These are phyloP conservation scores for Luperina testacea DNA, from an alignment of 2,888 invertebrate genomes.

Conservation along the genomic window DNA sequence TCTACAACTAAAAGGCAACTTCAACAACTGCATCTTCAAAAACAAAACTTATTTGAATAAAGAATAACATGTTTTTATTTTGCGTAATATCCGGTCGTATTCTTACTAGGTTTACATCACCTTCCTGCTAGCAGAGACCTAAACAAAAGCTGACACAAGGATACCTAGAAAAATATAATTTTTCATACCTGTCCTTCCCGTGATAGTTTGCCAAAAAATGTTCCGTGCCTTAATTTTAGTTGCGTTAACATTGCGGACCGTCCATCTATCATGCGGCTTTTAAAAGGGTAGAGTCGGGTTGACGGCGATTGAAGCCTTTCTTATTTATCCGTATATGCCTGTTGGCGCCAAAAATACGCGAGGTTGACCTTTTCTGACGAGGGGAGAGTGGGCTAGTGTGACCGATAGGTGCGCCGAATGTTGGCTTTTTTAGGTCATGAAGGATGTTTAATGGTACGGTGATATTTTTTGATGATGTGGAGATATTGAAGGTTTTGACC, in stretches of 20 bases:
- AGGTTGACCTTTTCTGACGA: constrained; percentile 80
- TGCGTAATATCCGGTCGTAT: too few species aligned
- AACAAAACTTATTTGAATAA: not conserved
- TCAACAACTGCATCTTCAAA: too few species aligned
- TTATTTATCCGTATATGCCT: constrained; percentile 84
- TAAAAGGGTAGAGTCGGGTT: constrained; percentile 86
- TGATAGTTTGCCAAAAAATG: constrained; percentile 59
- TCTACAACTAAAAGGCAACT: not conserved
- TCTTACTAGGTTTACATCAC: too few species aligned
- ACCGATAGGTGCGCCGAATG: constrained; percentile 81
- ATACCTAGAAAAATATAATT: not conserved
- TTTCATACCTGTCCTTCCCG: constrained; percentile 52
- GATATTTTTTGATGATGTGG: constrained; percentile 22
- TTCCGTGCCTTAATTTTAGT: constrained; percentile 72
- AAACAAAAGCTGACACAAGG: not conserved
- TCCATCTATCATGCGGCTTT: constrained; percentile 87
- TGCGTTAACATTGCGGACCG: constrained; percentile 74
- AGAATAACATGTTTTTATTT: too few species aligned
- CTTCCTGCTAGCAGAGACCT: not conserved
- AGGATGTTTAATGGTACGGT: constrained; percentile 46
- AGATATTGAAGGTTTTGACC: not conserved
- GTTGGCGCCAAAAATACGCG: constrained; percentile 80
- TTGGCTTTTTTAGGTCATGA: constrained; percentile 64
- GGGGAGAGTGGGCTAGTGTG: constrained; percentile 75
- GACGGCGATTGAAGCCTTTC: constrained; percentile 86